These are phyloP conservation scores for Cheilosia pagana DNA, from an alignment of 2,888 invertebrate genomes.

Conservation along the genomic window DNA sequence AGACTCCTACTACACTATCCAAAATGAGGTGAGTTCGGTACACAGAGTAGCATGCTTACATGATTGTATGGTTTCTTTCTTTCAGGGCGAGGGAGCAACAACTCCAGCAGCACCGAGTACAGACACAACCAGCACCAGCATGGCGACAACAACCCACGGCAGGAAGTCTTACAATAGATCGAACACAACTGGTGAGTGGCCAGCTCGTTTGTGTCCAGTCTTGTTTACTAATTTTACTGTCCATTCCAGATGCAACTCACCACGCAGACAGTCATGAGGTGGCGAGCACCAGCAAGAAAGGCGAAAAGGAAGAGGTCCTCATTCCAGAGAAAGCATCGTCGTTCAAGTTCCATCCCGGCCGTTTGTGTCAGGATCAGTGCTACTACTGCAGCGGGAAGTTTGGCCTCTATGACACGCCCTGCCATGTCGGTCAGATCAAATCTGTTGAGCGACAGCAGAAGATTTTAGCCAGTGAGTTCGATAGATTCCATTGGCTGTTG, in stretches of 20 bases:
- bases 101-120: constrained; percentile 14
- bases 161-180: constrained; percentile 91
- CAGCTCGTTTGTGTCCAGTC: background rate
- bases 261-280: constrained; percentile 46
- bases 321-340: constrained; percentile 95
- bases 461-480: constrained; percentile 88
- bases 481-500: background rate
- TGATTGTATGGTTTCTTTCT: constrained; percentile 78
- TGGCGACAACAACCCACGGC: constrained; percentile 84
- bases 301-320: constrained; percentile 85
- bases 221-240: constrained; percentile 9
- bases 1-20: constrained; percentile 88
- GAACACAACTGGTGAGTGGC: constrained; percentile 84
- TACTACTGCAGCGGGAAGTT: constrained; percentile 95
- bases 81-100: constrained; percentile 84
- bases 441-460: constrained; percentile 92
- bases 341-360: constrained; percentile 92
- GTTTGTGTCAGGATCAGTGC: constrained; percentile 93
- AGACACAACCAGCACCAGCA: constrained; percentile 14
- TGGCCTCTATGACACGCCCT: constrained; percentile 93
- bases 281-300: constrained; percentile 78
- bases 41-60: constrained; percentile 1
- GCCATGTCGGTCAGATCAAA: constrained; percentile 94
- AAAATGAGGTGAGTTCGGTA: constrained; percentile 86
- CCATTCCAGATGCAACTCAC: constrained; percentile 49